These are phyloP conservation scores for Tretioscincus oriximinensis DNA, from an alignment of 2,113 vertebrate genomes.

Conservation along the genomic window DNA sequence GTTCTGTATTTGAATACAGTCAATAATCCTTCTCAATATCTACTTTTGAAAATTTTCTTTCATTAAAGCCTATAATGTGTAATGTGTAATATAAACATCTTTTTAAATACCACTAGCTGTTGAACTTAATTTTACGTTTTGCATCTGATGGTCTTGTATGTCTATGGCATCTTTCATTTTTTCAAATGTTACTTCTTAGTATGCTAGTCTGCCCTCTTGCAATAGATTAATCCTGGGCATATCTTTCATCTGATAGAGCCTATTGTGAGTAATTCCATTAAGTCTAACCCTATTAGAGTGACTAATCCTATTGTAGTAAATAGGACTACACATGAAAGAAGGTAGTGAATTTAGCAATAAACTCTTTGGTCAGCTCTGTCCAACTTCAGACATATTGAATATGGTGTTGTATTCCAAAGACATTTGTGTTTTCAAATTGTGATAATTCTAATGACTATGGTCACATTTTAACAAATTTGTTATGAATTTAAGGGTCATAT, in stretches of 20 bases:
- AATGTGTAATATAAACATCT: neutral
- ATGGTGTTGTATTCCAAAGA: neutral
- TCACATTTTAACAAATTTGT: neutral
- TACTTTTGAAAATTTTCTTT: neutral
- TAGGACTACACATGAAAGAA: neutral
- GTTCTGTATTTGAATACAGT: too few relatives aligned
- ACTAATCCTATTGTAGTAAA: neutral
- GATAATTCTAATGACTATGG: neutral
- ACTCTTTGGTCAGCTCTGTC: neutral
- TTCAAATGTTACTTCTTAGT: neutral
- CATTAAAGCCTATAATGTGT: neutral
- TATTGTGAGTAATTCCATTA: neutral
- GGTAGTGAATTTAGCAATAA: neutral
- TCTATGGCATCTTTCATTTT: slow-evolving; percentile 1
- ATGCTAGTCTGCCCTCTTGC: neutral
- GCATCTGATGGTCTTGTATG: neutral
- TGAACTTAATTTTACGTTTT: neutral
- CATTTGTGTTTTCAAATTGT: neutral
- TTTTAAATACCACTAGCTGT: neutral
- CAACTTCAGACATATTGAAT: neutral
- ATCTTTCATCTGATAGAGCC: neutral
- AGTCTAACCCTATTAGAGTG: neutral
- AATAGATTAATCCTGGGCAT: neutral
- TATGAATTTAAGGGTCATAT: neutral
- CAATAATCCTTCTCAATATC: too few relatives aligned